These are phyloP conservation scores for Cygnus atratus DNA, from an alignment of 2,113 vertebrate genomes.

Conservation along the genomic window DNA sequence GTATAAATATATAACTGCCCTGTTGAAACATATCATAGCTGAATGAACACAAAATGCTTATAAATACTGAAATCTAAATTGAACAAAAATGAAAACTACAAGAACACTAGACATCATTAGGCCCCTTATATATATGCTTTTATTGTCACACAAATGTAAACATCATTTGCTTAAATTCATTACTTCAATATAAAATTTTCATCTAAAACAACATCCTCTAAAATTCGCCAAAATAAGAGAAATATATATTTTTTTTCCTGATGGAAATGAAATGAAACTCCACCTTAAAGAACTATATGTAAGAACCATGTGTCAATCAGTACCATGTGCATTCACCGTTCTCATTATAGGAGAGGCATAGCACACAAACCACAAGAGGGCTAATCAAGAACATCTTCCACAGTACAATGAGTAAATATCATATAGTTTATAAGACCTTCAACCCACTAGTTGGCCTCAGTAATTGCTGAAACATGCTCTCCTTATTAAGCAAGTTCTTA, in stretches of 20 bases:
- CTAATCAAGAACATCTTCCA: constrained; percentile 42
- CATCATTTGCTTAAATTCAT: background rate
- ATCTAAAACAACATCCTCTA: background rate
- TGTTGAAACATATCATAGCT: background rate
- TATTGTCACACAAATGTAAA: background rate
- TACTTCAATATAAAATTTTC: background rate
- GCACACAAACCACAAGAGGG: constrained; percentile 32
- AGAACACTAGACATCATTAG: background rate
- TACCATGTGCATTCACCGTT: background rate
- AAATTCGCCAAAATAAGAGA: background rate
- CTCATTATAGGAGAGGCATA: constrained; percentile 2
- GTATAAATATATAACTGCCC: background rate
- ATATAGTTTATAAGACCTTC: constrained; percentile 57
- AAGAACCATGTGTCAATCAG: background rate
- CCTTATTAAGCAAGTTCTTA: constrained; percentile 50
- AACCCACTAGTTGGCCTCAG: constrained; percentile 30
- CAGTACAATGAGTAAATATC: constrained; percentile 9
- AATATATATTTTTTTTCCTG: background rate
- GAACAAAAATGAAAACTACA: background rate
- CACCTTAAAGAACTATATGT: background rate
- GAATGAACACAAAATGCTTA: background rate
- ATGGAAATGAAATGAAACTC: background rate
- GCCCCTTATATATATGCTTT: background rate
- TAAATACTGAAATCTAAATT: background rate
- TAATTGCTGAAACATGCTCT: constrained; percentile 64